These are phyloP conservation scores for Tachyglossus aculeatus DNA, from an alignment of 2,797 vertebrate species.

Conservation along the genomic window DNA sequence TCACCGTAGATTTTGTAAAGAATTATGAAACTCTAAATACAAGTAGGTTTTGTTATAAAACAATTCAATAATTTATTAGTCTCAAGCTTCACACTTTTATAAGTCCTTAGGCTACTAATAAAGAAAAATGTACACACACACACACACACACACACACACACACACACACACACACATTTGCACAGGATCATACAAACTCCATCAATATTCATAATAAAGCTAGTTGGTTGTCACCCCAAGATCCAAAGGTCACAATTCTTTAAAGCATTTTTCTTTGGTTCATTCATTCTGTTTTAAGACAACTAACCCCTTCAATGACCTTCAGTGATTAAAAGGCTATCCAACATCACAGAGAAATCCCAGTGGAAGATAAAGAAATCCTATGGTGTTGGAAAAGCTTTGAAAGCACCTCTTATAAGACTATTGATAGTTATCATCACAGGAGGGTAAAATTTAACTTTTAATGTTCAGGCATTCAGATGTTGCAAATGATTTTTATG, in stretches of 20 bases:
- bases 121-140: slow-evolving; percentile 37
- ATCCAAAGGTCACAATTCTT: slow-evolving; percentile 35
- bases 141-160: slow-evolving; percentile 15
- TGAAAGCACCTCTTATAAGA: slow-evolving; percentile 29
- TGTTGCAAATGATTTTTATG: slow-evolving; percentile 2
- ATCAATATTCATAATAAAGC: too few relatives aligned
- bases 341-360: slow-evolving; percentile 43
- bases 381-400: slow-evolving; percentile 43
- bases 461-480: background rate
- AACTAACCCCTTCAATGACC: slow-evolving; percentile 26
- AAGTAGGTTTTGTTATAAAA: slow-evolving; percentile 49
- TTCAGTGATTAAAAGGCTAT: slow-evolving; percentile 49
- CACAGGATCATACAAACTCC: slow-evolving; percentile 41
- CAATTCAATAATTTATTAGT: slow-evolving; percentile 54
- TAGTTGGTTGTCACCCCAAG: slow-evolving; percentile 39
- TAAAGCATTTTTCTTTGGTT: slow-evolving; percentile 51
- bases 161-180: slow-evolving; percentile 26
- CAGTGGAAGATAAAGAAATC: slow-evolving; percentile 22
- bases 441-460: slow-evolving; percentile 8
- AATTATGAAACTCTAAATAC: slow-evolving; percentile 56
- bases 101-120: slow-evolving; percentile 16
- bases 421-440: slow-evolving; percentile 13
- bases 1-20: slow-evolving; percentile 40
- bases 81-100: slow-evolving; percentile 28
- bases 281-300: slow-evolving; percentile 65